phyloP scores from a whole-genome alignment of 2,113 vertebrate species.

The Percopsis transmontana region DNA sequence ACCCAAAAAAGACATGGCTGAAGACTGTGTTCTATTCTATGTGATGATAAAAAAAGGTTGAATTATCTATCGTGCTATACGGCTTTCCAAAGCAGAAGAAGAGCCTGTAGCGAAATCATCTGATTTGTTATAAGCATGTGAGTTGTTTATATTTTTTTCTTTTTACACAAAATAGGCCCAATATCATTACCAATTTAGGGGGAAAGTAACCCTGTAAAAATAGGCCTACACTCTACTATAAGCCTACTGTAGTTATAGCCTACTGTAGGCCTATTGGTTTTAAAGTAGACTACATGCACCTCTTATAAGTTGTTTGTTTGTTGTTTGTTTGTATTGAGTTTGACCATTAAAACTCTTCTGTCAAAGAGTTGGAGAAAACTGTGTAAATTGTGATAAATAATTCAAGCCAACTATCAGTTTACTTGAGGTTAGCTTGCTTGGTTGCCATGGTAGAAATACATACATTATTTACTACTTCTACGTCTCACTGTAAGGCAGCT shows the following conservation, averaged over 20 bases:
- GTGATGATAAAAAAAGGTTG: too few species aligned
- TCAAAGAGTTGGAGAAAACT: conserved; percentile 68
- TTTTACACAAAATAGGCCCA: not conserved
- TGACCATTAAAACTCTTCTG: conserved; percentile 49
- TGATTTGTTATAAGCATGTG: too few species aligned
- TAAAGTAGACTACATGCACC: not conserved
- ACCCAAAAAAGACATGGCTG: not conserved
- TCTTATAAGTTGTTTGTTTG: conserved; percentile 22
- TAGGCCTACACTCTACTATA: not conserved
- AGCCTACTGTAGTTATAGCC: too few species aligned
- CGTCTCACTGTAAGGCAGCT: conserved; percentile 72
- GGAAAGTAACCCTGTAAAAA: not conserved
- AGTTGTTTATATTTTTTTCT: not conserved
- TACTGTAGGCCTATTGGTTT: not conserved
- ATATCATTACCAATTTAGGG: not conserved
- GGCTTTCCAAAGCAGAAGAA: too few species aligned
- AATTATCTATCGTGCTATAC: too few species aligned
- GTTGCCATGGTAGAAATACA: conserved; percentile 89
- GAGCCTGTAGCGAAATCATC: too few species aligned
- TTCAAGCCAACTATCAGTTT: conserved; percentile 87
- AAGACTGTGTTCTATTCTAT: not conserved
- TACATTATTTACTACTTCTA: conserved; percentile 88
- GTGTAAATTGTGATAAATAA: conserved; percentile 81
- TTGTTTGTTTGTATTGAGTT: conserved; percentile 45
- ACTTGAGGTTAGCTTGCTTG: conserved; percentile 72